phyloP scores from a whole-genome alignment of 2,888 invertebrate species.

The Pachydiplax longipennis region DNA sequence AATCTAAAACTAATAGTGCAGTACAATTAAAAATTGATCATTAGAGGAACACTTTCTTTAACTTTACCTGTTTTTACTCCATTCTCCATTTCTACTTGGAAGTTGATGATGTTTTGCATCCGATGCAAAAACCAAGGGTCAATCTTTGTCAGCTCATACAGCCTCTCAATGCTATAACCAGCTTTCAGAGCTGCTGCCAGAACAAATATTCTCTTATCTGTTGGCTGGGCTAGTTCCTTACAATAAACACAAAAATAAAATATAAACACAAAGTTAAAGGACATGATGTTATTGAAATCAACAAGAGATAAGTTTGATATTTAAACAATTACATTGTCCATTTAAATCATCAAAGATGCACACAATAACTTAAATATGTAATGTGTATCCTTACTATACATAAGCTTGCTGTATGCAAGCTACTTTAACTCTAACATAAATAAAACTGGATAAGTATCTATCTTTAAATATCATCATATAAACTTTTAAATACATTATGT shows the following conservation, averaged over 20 bases:
- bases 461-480: too few relatives aligned
- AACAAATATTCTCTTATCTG: slow-evolving; percentile 96
- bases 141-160: slow-evolving; percentile 95
- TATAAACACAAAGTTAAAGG: too few relatives aligned
- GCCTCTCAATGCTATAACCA: slow-evolving; percentile 80
- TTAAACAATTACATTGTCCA: background rate
- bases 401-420: too few relatives aligned
- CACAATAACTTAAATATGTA: too few relatives aligned
- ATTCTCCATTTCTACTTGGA: slow-evolving; percentile 60
- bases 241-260: too few relatives aligned
- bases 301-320: background rate
- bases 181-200: slow-evolving; percentile 89
- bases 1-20: background rate
- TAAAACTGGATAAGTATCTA: too few relatives aligned
- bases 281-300: too few relatives aligned
- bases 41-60: background rate
- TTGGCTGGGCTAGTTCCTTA: slow-evolving; percentile 86
- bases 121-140: slow-evolving; percentile 97
- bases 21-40: background rate
- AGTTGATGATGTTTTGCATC: slow-evolving; percentile 88
- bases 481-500: too few relatives aligned
- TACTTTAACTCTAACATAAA: too few relatives aligned
- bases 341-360: too few relatives aligned
- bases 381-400: too few relatives aligned
- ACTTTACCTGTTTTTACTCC: background rate